These are phyloP conservation scores for Brachyptera risi DNA, from an alignment of 2,888 invertebrate species.

Conservation along the genomic window DNA sequence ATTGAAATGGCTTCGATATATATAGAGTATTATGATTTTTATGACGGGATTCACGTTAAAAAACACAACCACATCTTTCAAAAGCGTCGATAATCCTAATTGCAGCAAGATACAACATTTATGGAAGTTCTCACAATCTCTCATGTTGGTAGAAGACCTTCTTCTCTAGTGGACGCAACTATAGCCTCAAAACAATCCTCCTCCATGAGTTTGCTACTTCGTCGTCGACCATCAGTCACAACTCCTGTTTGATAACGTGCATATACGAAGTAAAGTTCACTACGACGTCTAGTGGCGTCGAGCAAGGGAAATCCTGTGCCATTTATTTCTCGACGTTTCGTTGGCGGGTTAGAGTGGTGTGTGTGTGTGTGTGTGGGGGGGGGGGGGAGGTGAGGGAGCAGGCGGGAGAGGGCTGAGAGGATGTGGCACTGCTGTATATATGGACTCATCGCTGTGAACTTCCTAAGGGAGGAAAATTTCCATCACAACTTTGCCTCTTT, in stretches of 20 bases:
- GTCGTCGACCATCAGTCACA: background rate
- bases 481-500: constrained; percentile 21
- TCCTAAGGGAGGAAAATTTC: constrained; percentile 26
- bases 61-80: no score
- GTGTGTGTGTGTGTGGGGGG: background rate
- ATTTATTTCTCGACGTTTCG: constrained; percentile 14
- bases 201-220: background rate
- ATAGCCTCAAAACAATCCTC: background rate
- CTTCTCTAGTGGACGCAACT: background rate
- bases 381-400: no score
- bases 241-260: background rate
- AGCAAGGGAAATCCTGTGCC: constrained; percentile 21
- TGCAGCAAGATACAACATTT: no score
- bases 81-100: no score
- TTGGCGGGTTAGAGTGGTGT: background rate
- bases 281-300: background rate
- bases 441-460: background rate
- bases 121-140: no score
- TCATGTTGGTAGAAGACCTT: background rate
- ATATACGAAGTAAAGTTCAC: constrained; percentile 1
- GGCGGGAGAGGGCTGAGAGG: background rate
- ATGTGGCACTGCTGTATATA: no score
- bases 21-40: no score
- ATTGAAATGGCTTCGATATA: no score
- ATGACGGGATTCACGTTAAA: no score